Conservation (phyloP, 2,888 invertebrate species). For the Hanleya hanleyi region DNA sequence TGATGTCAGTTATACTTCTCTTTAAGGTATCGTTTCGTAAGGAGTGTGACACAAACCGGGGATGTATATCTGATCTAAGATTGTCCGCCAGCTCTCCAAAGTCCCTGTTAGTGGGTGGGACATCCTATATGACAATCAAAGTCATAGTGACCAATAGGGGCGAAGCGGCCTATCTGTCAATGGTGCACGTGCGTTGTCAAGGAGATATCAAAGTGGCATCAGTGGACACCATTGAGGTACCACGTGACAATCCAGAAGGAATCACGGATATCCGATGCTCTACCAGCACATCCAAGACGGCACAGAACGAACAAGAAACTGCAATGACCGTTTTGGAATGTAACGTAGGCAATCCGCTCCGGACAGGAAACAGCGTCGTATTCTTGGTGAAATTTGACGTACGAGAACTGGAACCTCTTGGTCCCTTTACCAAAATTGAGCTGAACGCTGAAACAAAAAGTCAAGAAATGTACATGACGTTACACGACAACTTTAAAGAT, state of each 20-base stretch:
- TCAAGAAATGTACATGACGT: background rate
- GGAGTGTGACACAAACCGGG: background rate
- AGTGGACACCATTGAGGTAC: background rate
- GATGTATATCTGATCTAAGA: background rate
- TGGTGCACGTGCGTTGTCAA: background rate
- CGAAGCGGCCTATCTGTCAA: background rate
- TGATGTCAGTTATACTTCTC: background rate
- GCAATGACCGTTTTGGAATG: background rate
- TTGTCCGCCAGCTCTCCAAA: background rate
- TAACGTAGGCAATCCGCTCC: background rate
- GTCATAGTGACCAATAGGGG: constrained; percentile 4
- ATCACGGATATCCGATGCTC: background rate
- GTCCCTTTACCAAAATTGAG: background rate
- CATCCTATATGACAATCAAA: background rate
- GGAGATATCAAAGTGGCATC: background rate
- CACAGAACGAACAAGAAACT: background rate
- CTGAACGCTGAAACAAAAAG: background rate
- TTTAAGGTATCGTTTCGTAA: background rate
- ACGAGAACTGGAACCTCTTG: background rate
- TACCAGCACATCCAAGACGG: background rate
- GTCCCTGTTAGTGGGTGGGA: background rate
- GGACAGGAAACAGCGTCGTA: background rate
- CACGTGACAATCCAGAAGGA: constrained; percentile 3
- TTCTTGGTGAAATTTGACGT: background rate
- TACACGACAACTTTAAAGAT: background rate